A percentile compares a stretch with the other conserved stretches of the same genome.
Conservation (phyloP, 2,113 vertebrate genomes). For the Condylura cristata region DNA sequence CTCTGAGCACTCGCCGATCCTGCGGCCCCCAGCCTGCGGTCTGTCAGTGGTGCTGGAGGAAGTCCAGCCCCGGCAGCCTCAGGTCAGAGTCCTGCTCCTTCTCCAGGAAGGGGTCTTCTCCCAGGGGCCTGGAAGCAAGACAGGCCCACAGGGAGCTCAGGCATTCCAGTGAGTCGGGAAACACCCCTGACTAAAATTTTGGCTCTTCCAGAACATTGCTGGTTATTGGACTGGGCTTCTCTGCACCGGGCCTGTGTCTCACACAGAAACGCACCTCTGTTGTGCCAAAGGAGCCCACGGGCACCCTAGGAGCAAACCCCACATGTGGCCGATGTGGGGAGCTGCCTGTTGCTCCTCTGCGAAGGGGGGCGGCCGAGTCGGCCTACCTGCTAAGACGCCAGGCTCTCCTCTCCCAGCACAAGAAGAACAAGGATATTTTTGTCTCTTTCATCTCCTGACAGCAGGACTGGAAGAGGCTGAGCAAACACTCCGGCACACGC, state of each 20-base stretch:
- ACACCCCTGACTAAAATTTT: constrained; percentile 1
- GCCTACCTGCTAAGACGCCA: constrained; percentile 8
- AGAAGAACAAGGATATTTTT: constrained; percentile 71
- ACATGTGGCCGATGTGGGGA: not conserved
- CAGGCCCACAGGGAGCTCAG: constrained; percentile 52
- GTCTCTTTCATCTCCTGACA: constrained; percentile 71
- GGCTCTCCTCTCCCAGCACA: constrained; percentile 54
- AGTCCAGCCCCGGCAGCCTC: not conserved
- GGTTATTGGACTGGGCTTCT: not conserved
- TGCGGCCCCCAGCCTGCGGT: not conserved
- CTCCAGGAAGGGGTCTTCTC: not conserved
- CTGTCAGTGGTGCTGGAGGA: not conserved
- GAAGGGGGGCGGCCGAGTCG: not conserved
- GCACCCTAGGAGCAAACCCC: not conserved
- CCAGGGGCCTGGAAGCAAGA: not conserved
- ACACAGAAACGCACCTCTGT: not conserved
- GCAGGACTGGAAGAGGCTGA: constrained; percentile 44
- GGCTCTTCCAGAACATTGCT: not conserved
- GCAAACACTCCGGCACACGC: constrained; percentile 37
- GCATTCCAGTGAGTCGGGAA: constrained; percentile 18
- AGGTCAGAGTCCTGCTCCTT: not conserved
- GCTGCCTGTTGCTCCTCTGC: not conserved
- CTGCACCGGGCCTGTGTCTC: not conserved
- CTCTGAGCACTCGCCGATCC: not conserved
- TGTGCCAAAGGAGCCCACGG: not conserved